These are phyloP conservation scores for Epicampocera succincta DNA, from an alignment of 2,888 invertebrate species.

Conservation along the genomic window DNA sequence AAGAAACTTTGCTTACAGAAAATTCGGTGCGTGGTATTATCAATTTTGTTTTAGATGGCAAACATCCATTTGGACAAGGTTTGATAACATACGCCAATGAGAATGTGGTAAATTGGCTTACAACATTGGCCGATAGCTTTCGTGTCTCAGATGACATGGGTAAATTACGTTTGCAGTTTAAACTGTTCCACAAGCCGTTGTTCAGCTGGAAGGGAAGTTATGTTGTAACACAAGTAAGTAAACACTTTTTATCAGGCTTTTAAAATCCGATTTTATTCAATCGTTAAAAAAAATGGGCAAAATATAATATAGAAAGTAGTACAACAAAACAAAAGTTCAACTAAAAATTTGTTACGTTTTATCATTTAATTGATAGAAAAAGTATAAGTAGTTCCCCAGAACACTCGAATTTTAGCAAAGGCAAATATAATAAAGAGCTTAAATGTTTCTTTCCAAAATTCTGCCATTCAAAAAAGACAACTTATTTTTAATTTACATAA, in stretches of 20 bases:
- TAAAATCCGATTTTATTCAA: no score
- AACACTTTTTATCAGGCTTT: background rate
- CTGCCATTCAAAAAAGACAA: no score
- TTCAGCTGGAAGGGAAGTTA: slow-evolving; percentile 99
- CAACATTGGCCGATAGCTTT: slow-evolving; percentile 97
- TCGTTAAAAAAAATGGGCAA: no score
- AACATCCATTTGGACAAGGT: slow-evolving; percentile 97
- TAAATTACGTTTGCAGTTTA: slow-evolving; percentile 95
- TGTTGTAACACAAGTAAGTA: slow-evolving; percentile 94
- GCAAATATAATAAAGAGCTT: no score
- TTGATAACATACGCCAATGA: slow-evolving; percentile 98
- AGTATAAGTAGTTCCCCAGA: no score
- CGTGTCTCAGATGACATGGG: slow-evolving; percentile 99
- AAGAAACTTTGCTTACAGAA: slow-evolving; percentile 96
- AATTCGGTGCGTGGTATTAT: slow-evolving; percentile 94
- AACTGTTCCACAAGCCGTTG: slow-evolving; percentile 95
- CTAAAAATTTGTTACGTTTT: no score
- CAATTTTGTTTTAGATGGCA: slow-evolving; percentile 96
- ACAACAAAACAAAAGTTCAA: no score
- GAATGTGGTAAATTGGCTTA: slow-evolving; percentile 97
- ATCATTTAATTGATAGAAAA: no score
- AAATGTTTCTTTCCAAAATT: no score
- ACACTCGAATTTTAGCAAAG: no score
- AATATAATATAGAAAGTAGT: no score
- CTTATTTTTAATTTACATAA: no score